Percentiles rank a stretch among this genome's conserved stretches.
These are phyloP conservation scores for Gryllus bimaculatus DNA, from an alignment of 1,140 invertebrate species.

Conservation along the genomic window DNA sequence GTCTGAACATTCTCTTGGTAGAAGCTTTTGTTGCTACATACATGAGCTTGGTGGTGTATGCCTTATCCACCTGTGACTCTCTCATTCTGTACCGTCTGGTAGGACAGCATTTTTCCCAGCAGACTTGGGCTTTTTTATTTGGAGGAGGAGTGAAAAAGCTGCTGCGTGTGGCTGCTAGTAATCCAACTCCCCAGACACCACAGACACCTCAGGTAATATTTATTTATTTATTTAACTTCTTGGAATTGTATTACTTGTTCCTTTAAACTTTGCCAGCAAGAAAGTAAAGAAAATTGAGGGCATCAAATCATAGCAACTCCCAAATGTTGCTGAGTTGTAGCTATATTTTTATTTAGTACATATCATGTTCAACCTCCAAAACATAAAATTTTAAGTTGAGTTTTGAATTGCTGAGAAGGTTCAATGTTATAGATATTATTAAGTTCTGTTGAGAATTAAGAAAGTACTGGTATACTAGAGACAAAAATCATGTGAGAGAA, in stretches of 20 bases:
- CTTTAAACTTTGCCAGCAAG: neutral
- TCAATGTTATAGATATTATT: too few species aligned
- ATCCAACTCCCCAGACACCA: neutral
- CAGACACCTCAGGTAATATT: neutral
- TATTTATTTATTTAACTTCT: neutral
- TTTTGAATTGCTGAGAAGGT: too few species aligned
- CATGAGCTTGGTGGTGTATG: constrained; percentile 85
- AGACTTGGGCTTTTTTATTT: constrained; percentile 80
- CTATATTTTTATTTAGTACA: too few species aligned
- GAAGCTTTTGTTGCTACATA: constrained; percentile 91
- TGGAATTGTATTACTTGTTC: neutral
- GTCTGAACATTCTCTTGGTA: constrained; percentile 81
- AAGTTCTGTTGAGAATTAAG: too few species aligned
- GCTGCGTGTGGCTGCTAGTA: constrained; percentile 55
- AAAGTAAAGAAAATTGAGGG: too few species aligned
- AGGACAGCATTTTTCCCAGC: constrained; percentile 69
- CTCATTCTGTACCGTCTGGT: constrained; percentile 83
- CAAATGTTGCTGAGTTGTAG: too few species aligned
- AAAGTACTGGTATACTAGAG: too few species aligned
- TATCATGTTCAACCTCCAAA: too few species aligned
- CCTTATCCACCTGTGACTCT: constrained; percentile 87
- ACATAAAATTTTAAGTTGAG: too few species aligned
- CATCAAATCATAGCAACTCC: too few species aligned
- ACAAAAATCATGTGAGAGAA: too few species aligned
- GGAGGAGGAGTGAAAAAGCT: constrained; percentile 91